Base-by-base conservation (phyloP, 92 coral and sea anemone species). In the Pocillopora meandrina region DNA sequence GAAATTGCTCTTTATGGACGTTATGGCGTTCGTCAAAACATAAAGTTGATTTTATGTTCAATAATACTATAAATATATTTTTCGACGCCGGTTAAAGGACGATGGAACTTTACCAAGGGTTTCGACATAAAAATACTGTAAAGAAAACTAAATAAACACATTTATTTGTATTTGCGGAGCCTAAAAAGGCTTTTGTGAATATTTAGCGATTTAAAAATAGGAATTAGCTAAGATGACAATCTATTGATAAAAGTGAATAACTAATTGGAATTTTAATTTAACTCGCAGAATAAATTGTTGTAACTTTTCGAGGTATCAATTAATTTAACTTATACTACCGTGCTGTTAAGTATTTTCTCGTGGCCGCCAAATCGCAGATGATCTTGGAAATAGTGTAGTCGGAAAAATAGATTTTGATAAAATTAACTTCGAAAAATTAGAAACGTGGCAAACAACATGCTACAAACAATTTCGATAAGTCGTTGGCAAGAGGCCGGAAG, bases 401-500 rank as follows among this genome's bases (percentile, higher is more conserved):
- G 49, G 34, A 76, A 76, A 12, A 26, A 57, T 58, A 26, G 66
- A 21, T 76, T 76, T 58, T 42, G 52, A 17, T 19, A 23, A 31
- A 12, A 61, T 31, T 23, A 33, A 59, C 26, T 15, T 76, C 9
- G 31, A 59, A 17, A 60, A 35, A 76, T 33, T 75, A 58, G 19
- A 17, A n/a, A 62, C 61, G 62, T 61, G 15, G 82, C 70, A n/a
- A 63, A 61, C 64, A 13, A 77, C 47, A n/a, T 21, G n/a, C 20
- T 55, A 12, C 49, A 77, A 47, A 12, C 60, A 77, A 61, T 36
- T 66, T 11, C 19, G 11, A 19, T 5, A 10, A 77, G 82, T 36
- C 71, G 60, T 42, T 77, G 64, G 61, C 69, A 58, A 19, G 16
- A 35, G 34, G 56, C 72, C 82, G 82, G 82, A 78, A 78, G 49